These are phyloP conservation scores for Chascanopsetta lugubris DNA, from an alignment of 2,113 vertebrate species.

Conservation along the genomic window DNA sequence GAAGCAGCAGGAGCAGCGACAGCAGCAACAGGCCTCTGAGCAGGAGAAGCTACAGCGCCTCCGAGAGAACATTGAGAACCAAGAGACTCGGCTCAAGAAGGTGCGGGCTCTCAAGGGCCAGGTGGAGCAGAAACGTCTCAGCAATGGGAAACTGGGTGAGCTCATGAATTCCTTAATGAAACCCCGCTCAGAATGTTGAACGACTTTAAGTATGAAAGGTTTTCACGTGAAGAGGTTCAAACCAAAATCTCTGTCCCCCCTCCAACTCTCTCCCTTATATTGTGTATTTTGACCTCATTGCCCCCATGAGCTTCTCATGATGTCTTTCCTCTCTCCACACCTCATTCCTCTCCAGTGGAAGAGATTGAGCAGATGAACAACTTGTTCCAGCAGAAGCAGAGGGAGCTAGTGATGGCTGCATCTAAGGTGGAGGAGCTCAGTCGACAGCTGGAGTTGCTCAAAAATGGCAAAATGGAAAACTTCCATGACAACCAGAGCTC, in stretches of 20 bases:
- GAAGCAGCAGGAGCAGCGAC: slow-evolving; percentile 93
- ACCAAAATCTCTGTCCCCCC: too few species aligned
- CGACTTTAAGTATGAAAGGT: not conserved
- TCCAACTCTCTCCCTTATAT: too few species aligned
- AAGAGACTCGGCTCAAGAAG: slow-evolving; percentile 94
- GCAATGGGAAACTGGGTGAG: slow-evolving; percentile 95
- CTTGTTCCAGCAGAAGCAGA: slow-evolving; percentile 97
- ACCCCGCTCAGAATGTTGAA: not conserved
- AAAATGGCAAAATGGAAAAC: slow-evolving; percentile 90
- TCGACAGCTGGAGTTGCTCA: slow-evolving; percentile 94
- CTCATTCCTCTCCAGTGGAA: slow-evolving; percentile 82
- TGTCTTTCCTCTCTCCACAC: slow-evolving; percentile 35
- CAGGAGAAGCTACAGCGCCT: slow-evolving; percentile 93
- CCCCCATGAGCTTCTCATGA: not conserved
- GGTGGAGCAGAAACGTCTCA: slow-evolving; percentile 95
- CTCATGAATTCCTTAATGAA: not conserved
- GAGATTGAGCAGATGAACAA: slow-evolving; percentile 99
- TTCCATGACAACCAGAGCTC: slow-evolving; percentile 90
- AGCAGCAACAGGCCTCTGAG: slow-evolving; percentile 90
- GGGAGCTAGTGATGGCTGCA: slow-evolving; percentile 90
- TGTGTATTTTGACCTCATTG: too few species aligned
- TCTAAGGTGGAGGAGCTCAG: slow-evolving; percentile 95
- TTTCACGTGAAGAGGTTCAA: not conserved
- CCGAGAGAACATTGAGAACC: slow-evolving; percentile 91
- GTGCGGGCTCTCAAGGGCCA: slow-evolving; percentile 94